These are phyloP conservation scores for Buphagus erythrorhynchus DNA, from an alignment of 2,797 vertebrate genomes.

Conservation along the genomic window DNA sequence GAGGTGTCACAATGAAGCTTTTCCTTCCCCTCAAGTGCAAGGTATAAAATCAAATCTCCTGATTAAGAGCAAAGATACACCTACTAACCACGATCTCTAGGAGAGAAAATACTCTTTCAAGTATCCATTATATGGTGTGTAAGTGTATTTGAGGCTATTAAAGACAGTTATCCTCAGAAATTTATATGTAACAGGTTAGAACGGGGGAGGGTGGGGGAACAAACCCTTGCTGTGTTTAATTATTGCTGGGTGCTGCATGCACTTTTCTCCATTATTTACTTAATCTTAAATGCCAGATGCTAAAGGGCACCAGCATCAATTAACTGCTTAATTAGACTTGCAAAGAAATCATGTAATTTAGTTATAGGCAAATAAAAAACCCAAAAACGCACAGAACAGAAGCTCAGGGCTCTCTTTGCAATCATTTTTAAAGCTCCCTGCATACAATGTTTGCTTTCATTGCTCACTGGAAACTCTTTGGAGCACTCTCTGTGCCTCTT, in stretches of 20 bases:
- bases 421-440: constrained; percentile 18
- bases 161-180: constrained; percentile 4
- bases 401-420: constrained; percentile 27
- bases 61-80: neutral
- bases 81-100: neutral
- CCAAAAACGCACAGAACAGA: neutral
- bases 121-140: neutral
- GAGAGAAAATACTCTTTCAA: neutral
- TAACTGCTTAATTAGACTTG: constrained; percentile 68
- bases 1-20: neutral
- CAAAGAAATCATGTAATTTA: constrained; percentile 60
- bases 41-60: neutral
- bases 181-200: constrained; percentile 17
- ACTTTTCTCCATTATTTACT: constrained; percentile 58
- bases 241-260: constrained; percentile 29
- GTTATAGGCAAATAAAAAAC: constrained; percentile 9
- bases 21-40: neutral
- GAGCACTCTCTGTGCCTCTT: neutral
- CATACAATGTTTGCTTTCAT: neutral
- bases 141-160: constrained; percentile 11
- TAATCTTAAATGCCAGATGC: constrained; percentile 66
- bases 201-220: neutral
- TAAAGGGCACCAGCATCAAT: constrained; percentile 65
- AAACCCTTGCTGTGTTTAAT: constrained; percentile 38
- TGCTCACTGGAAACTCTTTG: neutral